These are phyloP conservation scores for Plectrocnemia conspersa DNA, from an alignment of 1,140 invertebrate genomes.

Conservation along the genomic window DNA sequence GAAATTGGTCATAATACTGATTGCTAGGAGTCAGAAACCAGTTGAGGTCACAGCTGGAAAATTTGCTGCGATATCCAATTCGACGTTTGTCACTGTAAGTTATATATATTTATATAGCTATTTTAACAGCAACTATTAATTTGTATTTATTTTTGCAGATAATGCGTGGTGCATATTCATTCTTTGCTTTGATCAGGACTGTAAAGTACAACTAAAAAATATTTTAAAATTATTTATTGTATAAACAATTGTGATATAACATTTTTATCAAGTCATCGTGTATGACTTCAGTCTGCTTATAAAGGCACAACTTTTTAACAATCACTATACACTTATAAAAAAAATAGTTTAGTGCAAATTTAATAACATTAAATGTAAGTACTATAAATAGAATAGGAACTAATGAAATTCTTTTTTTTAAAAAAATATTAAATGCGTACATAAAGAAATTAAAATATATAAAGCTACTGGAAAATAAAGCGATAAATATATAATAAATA, in stretches of 20 bases:
- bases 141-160: slow-evolving; percentile 20
- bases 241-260: no score
- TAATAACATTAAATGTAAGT: slow-evolving; percentile 3
- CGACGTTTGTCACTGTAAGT: slow-evolving; percentile 37
- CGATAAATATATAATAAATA: no score
- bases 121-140: background rate
- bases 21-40: slow-evolving; percentile 40
- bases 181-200: slow-evolving; percentile 28
- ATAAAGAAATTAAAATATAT: no score
- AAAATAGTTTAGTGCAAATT: background rate
- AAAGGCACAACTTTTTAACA: background rate
- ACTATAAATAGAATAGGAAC: no score
- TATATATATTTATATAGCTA: no score
- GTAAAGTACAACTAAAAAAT: no score
- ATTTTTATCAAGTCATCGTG: no score
- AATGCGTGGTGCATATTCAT: slow-evolving; percentile 31
- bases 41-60: slow-evolving; percentile 40
- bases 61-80: slow-evolving; percentile 39
- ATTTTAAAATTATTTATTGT: no score
- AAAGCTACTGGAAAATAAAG: no score
- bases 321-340: background rate
- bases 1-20: slow-evolving; percentile 39
- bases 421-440: no score
- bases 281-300: no score
- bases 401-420: no score